Evolutionary conservation across 2,888 invertebrate genomes (phyloP).

Genomic region (Meta bourneti): DNA sequence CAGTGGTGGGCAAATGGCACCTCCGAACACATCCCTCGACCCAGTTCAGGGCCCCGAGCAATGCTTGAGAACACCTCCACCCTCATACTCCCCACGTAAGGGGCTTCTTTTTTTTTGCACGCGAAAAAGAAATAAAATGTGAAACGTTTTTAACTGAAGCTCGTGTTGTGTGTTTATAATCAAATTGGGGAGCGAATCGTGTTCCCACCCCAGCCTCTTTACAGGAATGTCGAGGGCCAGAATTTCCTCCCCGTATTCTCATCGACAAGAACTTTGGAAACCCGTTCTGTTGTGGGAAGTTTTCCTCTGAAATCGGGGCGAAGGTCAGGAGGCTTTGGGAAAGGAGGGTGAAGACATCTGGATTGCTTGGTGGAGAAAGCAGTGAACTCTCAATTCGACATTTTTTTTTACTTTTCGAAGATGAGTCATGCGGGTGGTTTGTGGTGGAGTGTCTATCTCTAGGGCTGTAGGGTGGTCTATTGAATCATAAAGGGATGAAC

Average conservation of each 20-base stretch:
- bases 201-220: neutral
- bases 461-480: neutral
- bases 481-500: too few relatives aligned
- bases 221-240: neutral
- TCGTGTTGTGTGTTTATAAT: neutral
- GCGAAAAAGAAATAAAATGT: neutral
- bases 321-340: neutral
- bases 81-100: neutral
- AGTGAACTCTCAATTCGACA: neutral
- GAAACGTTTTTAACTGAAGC: neutral
- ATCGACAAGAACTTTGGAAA: neutral
- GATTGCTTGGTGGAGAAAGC: neutral
- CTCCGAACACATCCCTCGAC: too few relatives aligned
- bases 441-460: neutral
- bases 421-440: neutral
- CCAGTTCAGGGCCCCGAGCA: too few relatives aligned
- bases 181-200: neutral
- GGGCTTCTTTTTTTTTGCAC: neutral
- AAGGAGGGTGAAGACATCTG: neutral
- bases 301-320: neutral
- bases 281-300: neutral
- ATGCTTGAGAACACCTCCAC: neutral
- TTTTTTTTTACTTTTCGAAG: neutral
- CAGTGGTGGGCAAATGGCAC: too few relatives aligned
- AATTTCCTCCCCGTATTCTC: neutral